Evolutionary conservation across 2,888 invertebrate genomes (phyloP).

Genomic region (Muscina levida): DNA sequence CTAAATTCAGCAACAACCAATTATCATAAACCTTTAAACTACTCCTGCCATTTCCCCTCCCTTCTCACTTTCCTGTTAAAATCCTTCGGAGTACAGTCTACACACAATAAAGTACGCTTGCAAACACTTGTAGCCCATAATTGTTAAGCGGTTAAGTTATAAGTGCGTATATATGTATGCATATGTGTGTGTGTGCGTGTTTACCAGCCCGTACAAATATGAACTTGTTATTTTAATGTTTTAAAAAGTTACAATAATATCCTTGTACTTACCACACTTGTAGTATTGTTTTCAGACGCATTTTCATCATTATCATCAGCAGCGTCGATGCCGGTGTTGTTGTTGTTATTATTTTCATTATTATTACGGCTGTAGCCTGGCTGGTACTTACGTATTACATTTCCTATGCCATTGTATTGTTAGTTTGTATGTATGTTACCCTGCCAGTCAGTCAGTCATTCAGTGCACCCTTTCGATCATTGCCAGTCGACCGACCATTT

Average conservation of each 20-base stretch:
- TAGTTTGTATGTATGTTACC: slow-evolving; percentile 15
- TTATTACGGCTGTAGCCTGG: slow-evolving; percentile 45
- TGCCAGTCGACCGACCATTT: slow-evolving; percentile 43
- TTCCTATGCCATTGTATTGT: slow-evolving; percentile 35
- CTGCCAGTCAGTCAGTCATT: slow-evolving; percentile 45
- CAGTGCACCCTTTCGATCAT: slow-evolving; percentile 22
- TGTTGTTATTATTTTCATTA: slow-evolving; percentile 47
- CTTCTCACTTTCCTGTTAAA: not conserved
- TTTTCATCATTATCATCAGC: slow-evolving; percentile 20
- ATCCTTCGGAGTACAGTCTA: not conserved
- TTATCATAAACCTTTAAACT: too few species aligned
- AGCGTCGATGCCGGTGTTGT: slow-evolving; percentile 27
- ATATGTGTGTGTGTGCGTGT: slow-evolving; percentile 13
- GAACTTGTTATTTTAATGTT: slow-evolving; percentile 67
- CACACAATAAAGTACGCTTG: not conserved
- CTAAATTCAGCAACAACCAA: too few species aligned
- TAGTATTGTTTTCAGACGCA: slow-evolving; percentile 44
- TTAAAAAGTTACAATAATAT: slow-evolving; percentile 70
- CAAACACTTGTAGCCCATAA: slow-evolving; percentile 17
- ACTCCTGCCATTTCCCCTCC: not conserved
- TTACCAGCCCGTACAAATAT: slow-evolving; percentile 43
- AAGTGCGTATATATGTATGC: not conserved
- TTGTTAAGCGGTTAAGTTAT: slow-evolving; percentile 13
- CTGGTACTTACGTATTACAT: slow-evolving; percentile 12
- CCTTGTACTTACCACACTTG: slow-evolving; percentile 64